Evolutionary conservation across 2,113 vertebrate genomes (phyloP).

Genomic region (cattle (Bos taurus)): ARS-UCD2.0 NC_037357.1:124362001-124362500

Average conservation of each 20-base stretch:
- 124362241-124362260: not conserved
- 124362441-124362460: not conserved
- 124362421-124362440: not conserved
- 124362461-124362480: not conserved
- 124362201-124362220: not conserved
- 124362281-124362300: not conserved
- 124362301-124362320: not conserved
- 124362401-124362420: not conserved
- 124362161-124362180: not conserved
- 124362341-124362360: not conserved
- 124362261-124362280: not conserved
- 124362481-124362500: not conserved
- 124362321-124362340: not conserved
- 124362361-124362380: not conserved
- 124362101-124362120: too few species aligned
- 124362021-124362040: too few species aligned
- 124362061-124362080: too few species aligned
- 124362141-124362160: too few species aligned
- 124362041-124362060: too few species aligned
- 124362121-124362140: too few species aligned
- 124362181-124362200: not conserved
- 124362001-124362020: too few species aligned
- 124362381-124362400: not conserved
- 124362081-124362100: too few species aligned
- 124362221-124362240: not conserved